These are phyloP conservation scores for Prorops nasuta DNA, from an alignment of 1,140 invertebrate genomes.

Conservation along the genomic window DNA sequence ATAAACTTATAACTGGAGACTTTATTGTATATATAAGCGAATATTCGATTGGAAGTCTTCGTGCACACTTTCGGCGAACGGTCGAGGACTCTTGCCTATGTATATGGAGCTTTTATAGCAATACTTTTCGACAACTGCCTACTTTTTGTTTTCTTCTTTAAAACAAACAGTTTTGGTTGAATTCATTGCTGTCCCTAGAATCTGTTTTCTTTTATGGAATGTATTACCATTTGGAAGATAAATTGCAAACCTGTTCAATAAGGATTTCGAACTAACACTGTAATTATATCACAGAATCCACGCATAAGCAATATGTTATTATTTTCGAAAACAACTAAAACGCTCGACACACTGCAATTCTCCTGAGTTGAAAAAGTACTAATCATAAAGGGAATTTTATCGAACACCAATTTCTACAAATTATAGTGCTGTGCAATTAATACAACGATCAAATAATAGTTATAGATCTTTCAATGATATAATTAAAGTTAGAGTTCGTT, in stretches of 20 bases:
- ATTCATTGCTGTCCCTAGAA: no score
- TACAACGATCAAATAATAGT: no score
- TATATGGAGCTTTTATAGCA: constrained; percentile 3
- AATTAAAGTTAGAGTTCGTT: no score
- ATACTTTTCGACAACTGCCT: background rate
- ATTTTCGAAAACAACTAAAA: no score
- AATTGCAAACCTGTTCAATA: constrained; percentile 24
- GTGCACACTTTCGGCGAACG: constrained; percentile 32
- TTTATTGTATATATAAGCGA: constrained; percentile 7
- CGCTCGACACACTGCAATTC: no score
- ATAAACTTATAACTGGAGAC: background rate
- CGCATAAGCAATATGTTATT: no score
- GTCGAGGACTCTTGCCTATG: constrained; percentile 14
- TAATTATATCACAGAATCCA: no score
- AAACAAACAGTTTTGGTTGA: constrained; percentile 41
- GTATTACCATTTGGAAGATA: constrained; percentile 55
- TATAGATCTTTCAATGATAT: no score
- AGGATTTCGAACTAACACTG: constrained; percentile 25
- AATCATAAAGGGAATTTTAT: no score
- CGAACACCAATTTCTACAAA: no score
- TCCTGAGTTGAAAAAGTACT: no score
- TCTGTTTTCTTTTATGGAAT: constrained; percentile 52
- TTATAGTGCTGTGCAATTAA: no score
- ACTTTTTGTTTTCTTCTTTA: constrained; percentile 16
- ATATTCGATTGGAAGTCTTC: constrained; percentile 22